These are phyloP conservation scores for Oryzias dopingdopingensis DNA, from an alignment of 2,797 vertebrate species.

Conservation along the genomic window DNA sequence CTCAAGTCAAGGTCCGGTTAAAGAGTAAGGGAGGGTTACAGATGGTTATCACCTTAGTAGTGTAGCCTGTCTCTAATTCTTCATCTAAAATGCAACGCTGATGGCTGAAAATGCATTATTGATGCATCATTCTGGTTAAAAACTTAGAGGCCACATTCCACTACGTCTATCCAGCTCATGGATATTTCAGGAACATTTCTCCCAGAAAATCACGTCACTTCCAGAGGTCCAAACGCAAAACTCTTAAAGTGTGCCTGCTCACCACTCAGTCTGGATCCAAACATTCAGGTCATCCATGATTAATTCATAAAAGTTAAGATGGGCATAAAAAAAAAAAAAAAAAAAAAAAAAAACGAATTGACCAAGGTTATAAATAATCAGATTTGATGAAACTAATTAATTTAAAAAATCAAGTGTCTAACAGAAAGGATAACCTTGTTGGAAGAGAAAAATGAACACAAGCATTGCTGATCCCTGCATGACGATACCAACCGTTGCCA, in stretches of 20 bases:
- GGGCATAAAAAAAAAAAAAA: background rate
- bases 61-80: slow-evolving; percentile 54
- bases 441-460: slow-evolving; percentile 1
- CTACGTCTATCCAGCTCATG: slow-evolving; percentile 61
- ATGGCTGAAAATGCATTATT: slow-evolving; percentile 73
- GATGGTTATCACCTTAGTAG: slow-evolving; percentile 57
- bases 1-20: slow-evolving; percentile 47
- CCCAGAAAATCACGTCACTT: slow-evolving; percentile 44
- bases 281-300: background rate
- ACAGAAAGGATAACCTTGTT: slow-evolving; percentile 1
- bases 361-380: too few species aligned
- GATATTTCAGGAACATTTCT: slow-evolving; percentile 66
- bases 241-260: slow-evolving; percentile 29
- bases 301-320: background rate
- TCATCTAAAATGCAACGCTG: slow-evolving; percentile 69
- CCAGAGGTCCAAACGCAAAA: slow-evolving; percentile 19
- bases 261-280: slow-evolving; percentile 1
- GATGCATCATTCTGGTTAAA: slow-evolving; percentile 56
- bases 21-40: slow-evolving; percentile 45
- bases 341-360: background rate
- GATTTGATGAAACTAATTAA: too few species aligned
- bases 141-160: slow-evolving; percentile 63
- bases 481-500: slow-evolving; percentile 5
- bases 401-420: background rate
- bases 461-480: slow-evolving; percentile 2